These are phyloP conservation scores for Steinernema feltiae DNA, from an alignment of 1,140 invertebrate genomes.

Conservation along the genomic window DNA sequence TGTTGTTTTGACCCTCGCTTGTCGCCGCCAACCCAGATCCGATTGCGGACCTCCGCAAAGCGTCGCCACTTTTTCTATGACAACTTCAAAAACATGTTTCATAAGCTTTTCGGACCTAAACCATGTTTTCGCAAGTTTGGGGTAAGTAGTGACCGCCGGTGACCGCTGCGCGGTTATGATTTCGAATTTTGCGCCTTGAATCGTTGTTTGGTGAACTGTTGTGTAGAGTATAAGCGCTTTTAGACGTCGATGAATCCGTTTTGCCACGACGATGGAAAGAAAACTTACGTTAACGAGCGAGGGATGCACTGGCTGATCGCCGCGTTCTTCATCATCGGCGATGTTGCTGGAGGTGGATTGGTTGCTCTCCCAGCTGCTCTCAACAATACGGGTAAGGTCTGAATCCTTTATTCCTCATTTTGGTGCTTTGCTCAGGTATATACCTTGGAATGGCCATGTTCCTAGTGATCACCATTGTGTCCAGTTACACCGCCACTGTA, in stretches of 20 bases:
- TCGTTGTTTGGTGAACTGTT: not conserved
- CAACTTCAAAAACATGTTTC: not conserved
- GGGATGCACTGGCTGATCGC: slow-evolving; percentile 10
- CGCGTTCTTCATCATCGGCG: not conserved
- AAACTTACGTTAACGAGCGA: slow-evolving; percentile 2
- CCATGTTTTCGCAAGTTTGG: slow-evolving; percentile 7
- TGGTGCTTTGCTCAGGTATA: slow-evolving; percentile 34
- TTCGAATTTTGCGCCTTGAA: too few species aligned
- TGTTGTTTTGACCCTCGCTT: not conserved
- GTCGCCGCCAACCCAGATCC: not conserved
- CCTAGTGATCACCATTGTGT: slow-evolving; percentile 46
- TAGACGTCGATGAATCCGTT: slow-evolving; percentile 13
- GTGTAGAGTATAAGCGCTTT: not conserved
- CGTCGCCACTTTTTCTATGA: not conserved
- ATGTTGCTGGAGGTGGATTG: not conserved
- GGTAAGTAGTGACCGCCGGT: not conserved
- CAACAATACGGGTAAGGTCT: not conserved
- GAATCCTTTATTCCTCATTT: not conserved
- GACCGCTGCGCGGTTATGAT: not conserved
- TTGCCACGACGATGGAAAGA: not conserved
- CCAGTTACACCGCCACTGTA: slow-evolving; percentile 53
- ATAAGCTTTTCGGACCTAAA: not conserved
- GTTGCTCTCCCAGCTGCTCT: not conserved
- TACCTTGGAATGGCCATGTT: slow-evolving; percentile 41
- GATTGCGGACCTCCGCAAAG: not conserved